Conservation (phyloP, 2,113 vertebrate genomes). For the Solea solea region DNA sequence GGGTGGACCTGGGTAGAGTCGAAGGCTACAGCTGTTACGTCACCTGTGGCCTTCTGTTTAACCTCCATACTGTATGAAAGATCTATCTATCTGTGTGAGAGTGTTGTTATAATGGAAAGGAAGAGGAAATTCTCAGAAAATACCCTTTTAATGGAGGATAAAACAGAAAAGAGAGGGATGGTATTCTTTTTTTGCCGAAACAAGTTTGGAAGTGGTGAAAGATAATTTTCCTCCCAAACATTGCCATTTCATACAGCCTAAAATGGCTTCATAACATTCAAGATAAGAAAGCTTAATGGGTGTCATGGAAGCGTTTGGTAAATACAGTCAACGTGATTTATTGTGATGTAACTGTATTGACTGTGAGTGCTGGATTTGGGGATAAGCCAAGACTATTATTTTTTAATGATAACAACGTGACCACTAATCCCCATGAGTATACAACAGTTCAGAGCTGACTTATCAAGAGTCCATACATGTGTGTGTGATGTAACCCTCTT, state of each 20-base stretch:
- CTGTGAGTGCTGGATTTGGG: conserved; percentile 45
- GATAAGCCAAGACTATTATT: conserved; percentile 35
- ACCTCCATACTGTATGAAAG: conserved; percentile 21
- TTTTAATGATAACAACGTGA: conserved; percentile 15
- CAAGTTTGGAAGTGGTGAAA: conserved; percentile 49
- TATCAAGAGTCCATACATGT: neutral
- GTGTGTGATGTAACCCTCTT: conserved; percentile 19
- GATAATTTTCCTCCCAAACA: conserved; percentile 33
- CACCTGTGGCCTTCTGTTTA: conserved; percentile 42
- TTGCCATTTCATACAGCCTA: conserved; percentile 40
- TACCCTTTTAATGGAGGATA: conserved; percentile 16
- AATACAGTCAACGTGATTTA: conserved; percentile 45
- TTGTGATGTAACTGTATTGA: conserved; percentile 57
- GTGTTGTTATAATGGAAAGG: conserved; percentile 4
- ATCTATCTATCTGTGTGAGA: neutral
- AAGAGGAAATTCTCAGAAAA: conserved; percentile 6
- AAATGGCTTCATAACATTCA: conserved; percentile 35
- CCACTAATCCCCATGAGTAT: no score
- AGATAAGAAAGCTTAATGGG: conserved; percentile 22
- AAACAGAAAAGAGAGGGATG: conserved; percentile 35
- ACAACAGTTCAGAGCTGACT: conserved; percentile 20
- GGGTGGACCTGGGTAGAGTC: conserved; percentile 32
- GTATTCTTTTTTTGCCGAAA: conserved; percentile 19
- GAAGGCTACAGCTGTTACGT: conserved; percentile 33
- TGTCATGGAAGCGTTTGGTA: conserved; percentile 17